Evolutionary conservation across 2,888 invertebrate species (phyloP), one percentile per base, ranked within the genome.

Genomic region (Caenorhabditis imperialis): DNA sequence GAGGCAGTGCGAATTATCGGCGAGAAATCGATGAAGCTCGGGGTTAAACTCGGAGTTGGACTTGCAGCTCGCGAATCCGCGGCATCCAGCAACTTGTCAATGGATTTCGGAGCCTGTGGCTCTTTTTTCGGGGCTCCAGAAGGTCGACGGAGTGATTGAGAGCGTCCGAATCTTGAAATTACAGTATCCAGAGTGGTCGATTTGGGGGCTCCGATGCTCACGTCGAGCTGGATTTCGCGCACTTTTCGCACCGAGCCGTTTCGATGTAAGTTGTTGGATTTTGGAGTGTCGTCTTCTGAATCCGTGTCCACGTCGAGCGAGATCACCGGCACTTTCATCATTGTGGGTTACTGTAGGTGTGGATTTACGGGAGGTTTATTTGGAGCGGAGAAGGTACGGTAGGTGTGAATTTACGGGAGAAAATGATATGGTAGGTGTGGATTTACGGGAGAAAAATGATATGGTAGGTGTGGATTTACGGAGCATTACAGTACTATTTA

Each of bases 1-100:
- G 73, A 73, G 33, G 78, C 76, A 1, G 75, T 75, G 23, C 82
- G 63, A 25, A 81, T 51, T 1, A 82, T 70, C 1, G 78, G 78
- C 14, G 61, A 58, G 25, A 78, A 63, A 23, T 81, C 79, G 22
- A 70, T 75, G 38, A 71, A 67, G 0, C 50, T 48, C 2, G 75
- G 70, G 0, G 70, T 65, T 35, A 71, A 67, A 0, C 50, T 48
- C 2, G 75, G 70, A 0, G 70, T 65, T 14, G 70, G 70, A 1
- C 70, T 57, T 2, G 65, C 42, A 1, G 55, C 58, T 27, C 62
- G 30, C 2, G 53, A 37, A 3, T 51, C 51, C 1, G 55, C 18
- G 8, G 22, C 38, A 3, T 20, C 23, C 22, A 35, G 40, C 12
- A 51, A 44, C 10, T 65, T 42, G n/a, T n/a, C n/a, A n/a, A n/a